phyloP scores from a whole-genome alignment of 2,888 invertebrate species.

The Dasysyrphus tricinctus region DNA sequence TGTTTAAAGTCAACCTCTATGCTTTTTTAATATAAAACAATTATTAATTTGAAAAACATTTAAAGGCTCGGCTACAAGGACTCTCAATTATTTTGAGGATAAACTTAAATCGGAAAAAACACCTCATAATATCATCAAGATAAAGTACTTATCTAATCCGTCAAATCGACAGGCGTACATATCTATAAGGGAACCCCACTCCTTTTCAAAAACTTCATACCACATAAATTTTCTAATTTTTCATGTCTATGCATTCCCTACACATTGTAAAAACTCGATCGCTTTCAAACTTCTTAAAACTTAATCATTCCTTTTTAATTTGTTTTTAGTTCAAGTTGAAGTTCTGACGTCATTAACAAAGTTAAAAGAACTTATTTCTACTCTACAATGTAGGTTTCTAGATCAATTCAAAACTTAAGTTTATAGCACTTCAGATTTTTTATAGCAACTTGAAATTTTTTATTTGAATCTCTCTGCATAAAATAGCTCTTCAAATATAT shows the following conservation, averaged over 20 bases:
- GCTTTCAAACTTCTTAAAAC: neutral
- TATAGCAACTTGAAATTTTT: slow-evolving; percentile 1
- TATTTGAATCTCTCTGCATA: neutral
- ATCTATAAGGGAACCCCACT: no score
- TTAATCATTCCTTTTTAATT: neutral
- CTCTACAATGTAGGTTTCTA: slow-evolving; percentile 2
- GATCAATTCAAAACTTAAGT: neutral
- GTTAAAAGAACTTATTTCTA: neutral
- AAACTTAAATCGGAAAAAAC: no score
- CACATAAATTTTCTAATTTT: no score
- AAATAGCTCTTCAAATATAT: slow-evolving; percentile 13
- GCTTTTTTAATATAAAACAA: no score
- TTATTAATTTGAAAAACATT: no score
- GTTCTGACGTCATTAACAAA: neutral
- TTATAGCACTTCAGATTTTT: slow-evolving; percentile 1
- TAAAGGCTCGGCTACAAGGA: no score
- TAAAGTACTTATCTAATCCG: no score
- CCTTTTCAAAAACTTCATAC: no score
- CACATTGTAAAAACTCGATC: neutral
- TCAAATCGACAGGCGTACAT: no score
- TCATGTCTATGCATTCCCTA: neutral
- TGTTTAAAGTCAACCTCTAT: no score
- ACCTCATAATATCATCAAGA: no score
- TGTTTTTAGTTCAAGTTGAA: slow-evolving; percentile 21
- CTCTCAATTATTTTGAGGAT: no score